Conservation (phyloP, 1,140 invertebrate genomes). For the Planococcus citri region DNA sequence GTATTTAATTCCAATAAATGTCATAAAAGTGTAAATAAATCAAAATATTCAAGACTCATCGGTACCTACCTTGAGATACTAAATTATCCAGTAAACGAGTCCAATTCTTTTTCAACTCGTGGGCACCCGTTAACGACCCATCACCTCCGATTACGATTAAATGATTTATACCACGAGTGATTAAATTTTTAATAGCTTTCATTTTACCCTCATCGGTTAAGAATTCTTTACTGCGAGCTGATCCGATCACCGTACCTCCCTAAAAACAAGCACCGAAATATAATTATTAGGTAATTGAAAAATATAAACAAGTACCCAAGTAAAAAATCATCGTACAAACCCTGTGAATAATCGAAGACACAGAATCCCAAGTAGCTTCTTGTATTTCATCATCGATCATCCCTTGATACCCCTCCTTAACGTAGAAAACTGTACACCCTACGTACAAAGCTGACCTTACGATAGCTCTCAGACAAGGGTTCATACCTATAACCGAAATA, state of each 20-base stretch:
- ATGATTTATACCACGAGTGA: slow-evolving; percentile 41
- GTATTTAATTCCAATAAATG: too few relatives aligned
- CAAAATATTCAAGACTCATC: too few relatives aligned
- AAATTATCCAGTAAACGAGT: background rate
- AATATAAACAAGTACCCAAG: background rate
- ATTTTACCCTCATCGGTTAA: slow-evolving; percentile 39
- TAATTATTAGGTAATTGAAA: background rate
- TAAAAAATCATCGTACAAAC: slow-evolving; percentile 38
- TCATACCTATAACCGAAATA: slow-evolving; percentile 41
- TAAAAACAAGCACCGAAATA: too few relatives aligned
- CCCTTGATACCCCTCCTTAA: slow-evolving; percentile 50
- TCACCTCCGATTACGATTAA: slow-evolving; percentile 52
- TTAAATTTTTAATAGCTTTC: slow-evolving; percentile 42
- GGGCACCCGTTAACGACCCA: slow-evolving; percentile 48
- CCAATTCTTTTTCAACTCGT: slow-evolving; percentile 39
- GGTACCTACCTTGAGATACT: background rate
- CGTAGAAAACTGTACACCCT: slow-evolving; percentile 45
- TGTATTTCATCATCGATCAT: slow-evolving; percentile 49
- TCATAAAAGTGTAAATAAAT: too few relatives aligned
- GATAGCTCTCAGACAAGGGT: slow-evolving; percentile 45
- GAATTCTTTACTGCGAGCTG: slow-evolving; percentile 46
- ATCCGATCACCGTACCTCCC: slow-evolving; percentile 50
- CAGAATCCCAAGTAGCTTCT: slow-evolving; percentile 35
- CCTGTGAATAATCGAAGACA: slow-evolving; percentile 41
- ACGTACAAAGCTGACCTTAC: slow-evolving; percentile 47